phyloP scores from a whole-genome alignment of 2,888 invertebrate species.

The Mantis religiosa region DNA sequence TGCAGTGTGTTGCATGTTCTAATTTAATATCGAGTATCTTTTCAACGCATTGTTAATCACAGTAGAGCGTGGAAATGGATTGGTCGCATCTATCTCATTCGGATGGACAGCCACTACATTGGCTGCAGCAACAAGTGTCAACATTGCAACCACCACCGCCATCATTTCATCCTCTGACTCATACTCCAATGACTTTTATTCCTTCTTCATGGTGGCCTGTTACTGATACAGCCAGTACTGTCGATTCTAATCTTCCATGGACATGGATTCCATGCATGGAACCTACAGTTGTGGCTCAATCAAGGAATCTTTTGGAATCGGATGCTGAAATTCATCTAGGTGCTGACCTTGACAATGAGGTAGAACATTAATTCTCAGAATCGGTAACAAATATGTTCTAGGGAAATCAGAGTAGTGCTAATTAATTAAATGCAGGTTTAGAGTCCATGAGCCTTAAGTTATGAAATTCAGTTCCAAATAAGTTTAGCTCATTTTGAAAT shows the following conservation, averaged over 20 bases:
- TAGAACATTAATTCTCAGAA: not conserved
- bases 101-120: slow-evolving; percentile 41
- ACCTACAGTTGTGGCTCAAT: not conserved
- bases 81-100: slow-evolving; percentile 49
- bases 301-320: not conserved
- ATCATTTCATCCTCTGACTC: slow-evolving; percentile 11
- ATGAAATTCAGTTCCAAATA: not conserved
- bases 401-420: not conserved
- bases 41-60: no score
- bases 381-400: not conserved
- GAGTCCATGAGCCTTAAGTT: not conserved
- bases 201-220: slow-evolving; percentile 51
- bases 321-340: not conserved
- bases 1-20: not conserved
- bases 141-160: slow-evolving; percentile 6
- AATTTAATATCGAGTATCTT: not conserved
- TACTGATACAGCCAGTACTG: slow-evolving; percentile 44
- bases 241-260: slow-evolving; percentile 9
- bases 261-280: slow-evolving; percentile 23
- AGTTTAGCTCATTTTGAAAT: no score
- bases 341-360: not conserved
- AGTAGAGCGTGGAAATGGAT: not conserved
- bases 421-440: not conserved
- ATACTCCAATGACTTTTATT: slow-evolving; percentile 55
- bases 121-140: slow-evolving; percentile 23